phyloP scores from a whole-genome alignment of 2,888 invertebrate species.

The Phoenoteleia sp. region DNA sequence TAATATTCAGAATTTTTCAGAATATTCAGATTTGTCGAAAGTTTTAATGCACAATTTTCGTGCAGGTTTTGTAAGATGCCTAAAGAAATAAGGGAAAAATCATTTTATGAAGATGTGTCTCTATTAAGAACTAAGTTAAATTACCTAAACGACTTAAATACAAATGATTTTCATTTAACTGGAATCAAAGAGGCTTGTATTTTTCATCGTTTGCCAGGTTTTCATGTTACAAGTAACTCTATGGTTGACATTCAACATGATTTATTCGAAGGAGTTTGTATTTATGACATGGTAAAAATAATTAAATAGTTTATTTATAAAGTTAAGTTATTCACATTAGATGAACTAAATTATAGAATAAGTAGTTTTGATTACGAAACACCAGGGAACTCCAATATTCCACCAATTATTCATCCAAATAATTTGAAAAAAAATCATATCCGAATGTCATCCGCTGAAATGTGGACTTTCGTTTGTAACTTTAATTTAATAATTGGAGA shows the following conservation, averaged over 20 bases:
- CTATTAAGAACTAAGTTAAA: neutral
- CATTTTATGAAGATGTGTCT: neutral
- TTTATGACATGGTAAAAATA: slow-evolving; percentile 48
- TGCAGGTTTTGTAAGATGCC: slow-evolving; percentile 58
- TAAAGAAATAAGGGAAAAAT: neutral
- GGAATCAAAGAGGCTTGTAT: slow-evolving; percentile 3
- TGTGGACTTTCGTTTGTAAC: slow-evolving; percentile 50
- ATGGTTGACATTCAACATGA: slow-evolving; percentile 54
- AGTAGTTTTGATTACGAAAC: slow-evolving; percentile 38
- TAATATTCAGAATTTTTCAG: neutral
- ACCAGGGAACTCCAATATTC: slow-evolving; percentile 26
- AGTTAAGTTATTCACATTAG: slow-evolving; percentile 42
- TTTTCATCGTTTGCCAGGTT: slow-evolving; percentile 10
- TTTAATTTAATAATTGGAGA: slow-evolving; percentile 58
- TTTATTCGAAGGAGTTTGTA: slow-evolving; percentile 44
- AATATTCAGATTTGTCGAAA: slow-evolving; percentile 35
- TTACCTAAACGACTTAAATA: neutral
- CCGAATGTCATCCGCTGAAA: slow-evolving; percentile 59
- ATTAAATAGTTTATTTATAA: slow-evolving; percentile 44
- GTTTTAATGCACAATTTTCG: slow-evolving; percentile 53
- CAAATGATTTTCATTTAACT: neutral
- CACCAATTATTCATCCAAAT: slow-evolving; percentile 35
- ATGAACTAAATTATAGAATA: slow-evolving; percentile 58
- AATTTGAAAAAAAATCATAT: slow-evolving; percentile 45
- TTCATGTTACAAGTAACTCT: slow-evolving; percentile 25